Evolutionary conservation across 2,113 vertebrate genomes (phyloP), one percentile per base, ranked within the genome.

Genomic region (Phaetusa simplex): DNA sequence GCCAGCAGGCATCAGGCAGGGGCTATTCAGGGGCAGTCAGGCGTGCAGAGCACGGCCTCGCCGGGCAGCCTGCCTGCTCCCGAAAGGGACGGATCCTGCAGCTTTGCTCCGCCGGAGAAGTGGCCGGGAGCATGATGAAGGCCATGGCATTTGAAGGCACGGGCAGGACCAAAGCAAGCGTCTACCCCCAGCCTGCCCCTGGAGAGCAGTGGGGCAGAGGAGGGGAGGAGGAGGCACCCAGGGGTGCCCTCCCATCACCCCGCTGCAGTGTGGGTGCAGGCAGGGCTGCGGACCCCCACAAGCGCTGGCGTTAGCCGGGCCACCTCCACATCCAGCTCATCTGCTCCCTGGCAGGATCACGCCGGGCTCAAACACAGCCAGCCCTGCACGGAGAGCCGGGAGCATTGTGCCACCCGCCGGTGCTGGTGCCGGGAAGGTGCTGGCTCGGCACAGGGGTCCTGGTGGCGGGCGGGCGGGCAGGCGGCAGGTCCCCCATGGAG

Each of bases 401-500:
- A 5, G 74, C 30, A 4, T 2, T 1, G 0, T 43, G 50, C 17
- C 64, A 52, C 78, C 66, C 16, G 0, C 12, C 3, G 53, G 22
- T n/a, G 29, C 59, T 7, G 34, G 64, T 40, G 65, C 58, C 0
- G 1, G 64, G 45, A 42, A 82, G 62, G 74, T 49, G 95, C 80
- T 61, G 88, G 82, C 27, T 45, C 9, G 14, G 82, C 40, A 3
- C 2, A 5, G 11, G 14, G 82, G 61, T 45, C 90, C 86, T 55
- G 82, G 88, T 5, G 36, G 90, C 19, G 64, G 93, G 94, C 32
- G 2, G 93, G 80, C 49, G 47, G 85, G 96, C n/a, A 43, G 50
- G 91, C 59, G 2, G 78, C 34, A 5, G 30, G 88, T 86, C 90
- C 97, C 90, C 96, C 59, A 62, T 0, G 58, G 97, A 97, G 96